A percentile compares a stretch with the other conserved stretches of the same genome.
Evolutionary conservation across 2,888 invertebrate genomes (phyloP).

Genomic region (Pyrrhosoma nymphula): DNA sequence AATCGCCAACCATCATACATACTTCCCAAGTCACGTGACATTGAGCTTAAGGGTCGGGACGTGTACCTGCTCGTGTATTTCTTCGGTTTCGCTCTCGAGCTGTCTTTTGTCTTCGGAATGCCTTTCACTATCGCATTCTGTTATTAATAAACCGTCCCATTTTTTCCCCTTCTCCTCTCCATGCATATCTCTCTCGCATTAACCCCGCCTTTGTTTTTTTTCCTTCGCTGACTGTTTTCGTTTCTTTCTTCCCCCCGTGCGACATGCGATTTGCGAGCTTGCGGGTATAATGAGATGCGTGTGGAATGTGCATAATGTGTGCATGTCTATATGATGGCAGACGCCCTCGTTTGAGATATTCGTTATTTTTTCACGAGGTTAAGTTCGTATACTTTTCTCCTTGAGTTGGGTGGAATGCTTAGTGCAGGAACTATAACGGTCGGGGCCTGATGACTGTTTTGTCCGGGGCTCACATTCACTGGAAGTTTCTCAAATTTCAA

Average conservation of each 20-base stretch:
- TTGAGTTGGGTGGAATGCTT: not conserved
- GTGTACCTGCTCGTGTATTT: no score
- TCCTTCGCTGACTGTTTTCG: not conserved
- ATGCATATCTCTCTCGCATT: not conserved
- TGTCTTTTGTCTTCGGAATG: not conserved
- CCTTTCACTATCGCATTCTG: conserved; percentile 1
- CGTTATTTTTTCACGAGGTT: not conserved
- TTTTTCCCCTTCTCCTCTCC: not conserved
- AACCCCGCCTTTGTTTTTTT: conserved; percentile 2
- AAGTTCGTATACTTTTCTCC: not conserved
- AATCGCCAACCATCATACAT: not conserved
- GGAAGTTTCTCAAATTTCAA: not conserved
- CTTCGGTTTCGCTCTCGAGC: not conserved
- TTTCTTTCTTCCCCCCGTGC: not conserved
- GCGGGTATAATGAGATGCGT: not conserved
- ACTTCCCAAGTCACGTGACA: not conserved
- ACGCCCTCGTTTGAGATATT: not conserved
- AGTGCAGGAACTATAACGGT: not conserved
- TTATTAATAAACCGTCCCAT: not conserved
- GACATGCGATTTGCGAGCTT: not conserved
- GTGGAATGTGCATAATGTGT: not conserved
- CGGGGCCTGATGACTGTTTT: not conserved
- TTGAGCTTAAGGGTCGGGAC: not conserved
- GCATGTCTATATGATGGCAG: not conserved
- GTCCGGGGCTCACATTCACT: not conserved